These are phyloP conservation scores for Aphelinus certus DNA, from an alignment of 1,140 invertebrate species.

Conservation along the genomic window DNA sequence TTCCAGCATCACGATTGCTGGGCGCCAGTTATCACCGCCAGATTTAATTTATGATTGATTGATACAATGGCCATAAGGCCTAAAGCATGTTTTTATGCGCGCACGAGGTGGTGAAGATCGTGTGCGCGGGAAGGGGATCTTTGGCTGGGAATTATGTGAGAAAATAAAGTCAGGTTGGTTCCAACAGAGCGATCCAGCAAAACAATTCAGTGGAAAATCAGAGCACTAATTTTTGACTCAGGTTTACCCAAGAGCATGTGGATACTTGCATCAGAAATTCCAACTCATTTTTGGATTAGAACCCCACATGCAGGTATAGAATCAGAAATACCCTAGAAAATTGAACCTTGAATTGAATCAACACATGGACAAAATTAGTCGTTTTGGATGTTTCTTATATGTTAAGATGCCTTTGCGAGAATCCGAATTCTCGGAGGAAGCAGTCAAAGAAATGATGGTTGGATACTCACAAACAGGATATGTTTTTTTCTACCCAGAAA, in stretches of 20 bases:
- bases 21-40: too few relatives aligned
- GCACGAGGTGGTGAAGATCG: too few relatives aligned
- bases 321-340: not conserved
- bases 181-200: slow-evolving; percentile 2
- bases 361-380: slow-evolving; percentile 1
- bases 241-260: not conserved
- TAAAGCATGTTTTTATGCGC: too few relatives aligned
- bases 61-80: too few relatives aligned
- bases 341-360: not conserved
- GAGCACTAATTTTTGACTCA: not conserved
- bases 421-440: slow-evolving; percentile 5
- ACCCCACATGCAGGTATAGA: not conserved
- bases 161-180: not conserved
- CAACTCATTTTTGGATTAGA: not conserved
- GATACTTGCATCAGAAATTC: not conserved
- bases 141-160: too few relatives aligned
- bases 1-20: too few relatives aligned
- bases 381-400: slow-evolving; percentile 14
- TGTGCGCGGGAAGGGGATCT: too few relatives aligned
- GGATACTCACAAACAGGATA: not conserved
- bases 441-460: slow-evolving; percentile 2
- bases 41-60: too few relatives aligned
- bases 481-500: not conserved
- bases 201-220: slow-evolving; percentile 2
- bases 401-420: not conserved